Base-by-base conservation (phyloP, 2,113 vertebrate species). In the Onychostruthus taczanowskii region DNA sequence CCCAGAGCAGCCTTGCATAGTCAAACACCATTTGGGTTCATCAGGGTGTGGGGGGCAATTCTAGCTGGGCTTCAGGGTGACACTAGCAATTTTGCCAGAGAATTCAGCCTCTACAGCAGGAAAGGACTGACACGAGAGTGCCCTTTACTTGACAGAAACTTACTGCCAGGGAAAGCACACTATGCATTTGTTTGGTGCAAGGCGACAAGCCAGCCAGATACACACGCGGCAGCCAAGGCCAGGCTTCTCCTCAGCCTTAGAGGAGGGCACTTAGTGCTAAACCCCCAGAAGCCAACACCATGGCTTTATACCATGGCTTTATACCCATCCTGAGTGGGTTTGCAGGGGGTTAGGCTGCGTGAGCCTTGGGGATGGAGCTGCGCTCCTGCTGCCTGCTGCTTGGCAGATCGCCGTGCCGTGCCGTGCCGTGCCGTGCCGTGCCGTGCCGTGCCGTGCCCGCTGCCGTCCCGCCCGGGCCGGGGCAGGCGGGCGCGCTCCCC, bases 161-260 rank as follows among this genome's bases (percentile, higher is more conserved):
- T 66, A 5, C 26, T n/a, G 28, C 81, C 24, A 27, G 44, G 49
- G 41, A 61, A 89, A 84, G 37, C 39, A 43, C 13, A 1, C 13
- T 33, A 7, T 9, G 18, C 7, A 1, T 53, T 56, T 83, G 10
- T 28, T 28, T 16, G 21, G 43, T 68, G 53, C 5, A 10, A 31
- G 33, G 8, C 1, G 0, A 17, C 0, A 0, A 46, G 26, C 23
- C 43, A 59, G 37, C 1, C n/a, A 20, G 11, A 26, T 22, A 39
- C 0, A 19, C 16, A 9, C 3, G 3, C 2, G 12, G 31, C 75
- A 28, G 30, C 46, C 85, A 35, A 46, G 22, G 5, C 33, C 52
- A 21, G 67, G 15, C 47, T 88, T 67, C 35, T 69, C 37, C 64
- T 35, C 35, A 73, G 35, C 30, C 44, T 43, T 1, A 12, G 20